Conservation (phyloP, 2,113 vertebrate genomes). For the Aleadryas rufinucha region DNA sequence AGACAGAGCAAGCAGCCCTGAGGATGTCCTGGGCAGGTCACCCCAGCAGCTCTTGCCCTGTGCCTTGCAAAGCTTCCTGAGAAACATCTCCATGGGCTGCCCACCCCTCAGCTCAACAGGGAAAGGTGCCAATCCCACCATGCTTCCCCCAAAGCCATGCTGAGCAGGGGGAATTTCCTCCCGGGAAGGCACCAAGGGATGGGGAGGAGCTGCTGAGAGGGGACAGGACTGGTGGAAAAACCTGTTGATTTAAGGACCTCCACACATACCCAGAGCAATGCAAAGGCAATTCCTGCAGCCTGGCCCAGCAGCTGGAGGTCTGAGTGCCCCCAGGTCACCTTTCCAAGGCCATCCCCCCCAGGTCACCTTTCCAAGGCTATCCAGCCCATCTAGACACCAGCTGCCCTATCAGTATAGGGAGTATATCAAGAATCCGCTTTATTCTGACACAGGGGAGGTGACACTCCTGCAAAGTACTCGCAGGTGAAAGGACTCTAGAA, state of each 20-base stretch:
- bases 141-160: not conserved
- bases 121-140: not conserved
- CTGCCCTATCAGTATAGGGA: not conserved
- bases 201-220: not conserved
- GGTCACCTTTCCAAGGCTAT: not conserved
- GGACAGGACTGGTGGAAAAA: not conserved
- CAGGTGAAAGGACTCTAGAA: not conserved
- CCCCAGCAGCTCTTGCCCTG: not conserved
- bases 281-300: not conserved
- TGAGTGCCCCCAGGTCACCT: no score
- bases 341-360: no score
- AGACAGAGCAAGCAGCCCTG: not conserved
- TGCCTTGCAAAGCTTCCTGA: not conserved
- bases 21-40: not conserved
- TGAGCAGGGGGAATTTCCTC: not conserved
- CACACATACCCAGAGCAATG: no score
- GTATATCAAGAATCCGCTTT: not conserved
- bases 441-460: not conserved
- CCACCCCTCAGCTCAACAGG: fast-evolving
- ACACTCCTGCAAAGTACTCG: not conserved
- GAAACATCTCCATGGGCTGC: not conserved
- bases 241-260: not conserved
- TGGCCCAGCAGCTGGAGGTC: not conserved
- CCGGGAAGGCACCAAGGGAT: not conserved
- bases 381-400: not conserved